Evolutionary conservation across 2,113 vertebrate genomes (phyloP).

Genomic region (Amphiprion ocellaris): DNA sequence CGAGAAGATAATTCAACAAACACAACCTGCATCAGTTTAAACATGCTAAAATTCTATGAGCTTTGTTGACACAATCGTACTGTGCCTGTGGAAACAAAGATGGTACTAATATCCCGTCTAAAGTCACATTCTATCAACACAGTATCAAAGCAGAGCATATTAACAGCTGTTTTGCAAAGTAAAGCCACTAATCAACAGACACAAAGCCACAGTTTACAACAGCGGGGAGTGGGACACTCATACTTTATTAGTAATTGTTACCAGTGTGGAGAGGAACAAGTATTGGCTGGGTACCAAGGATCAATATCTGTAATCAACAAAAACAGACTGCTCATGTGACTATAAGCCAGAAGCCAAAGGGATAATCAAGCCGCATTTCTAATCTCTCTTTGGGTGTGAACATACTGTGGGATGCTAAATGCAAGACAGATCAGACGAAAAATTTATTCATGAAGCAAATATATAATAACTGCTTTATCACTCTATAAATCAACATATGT

Average conservation of each 20-base stretch:
- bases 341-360: slow-evolving; percentile 1
- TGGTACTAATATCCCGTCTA: too few species aligned
- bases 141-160: background rate
- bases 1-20: too few species aligned
- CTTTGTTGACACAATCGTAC: too few species aligned
- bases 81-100: too few species aligned
- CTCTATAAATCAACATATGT: background rate
- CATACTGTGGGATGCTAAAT: background rate
- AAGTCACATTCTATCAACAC: background rate
- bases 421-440: background rate
- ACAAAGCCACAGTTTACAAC: slow-evolving; percentile 1
- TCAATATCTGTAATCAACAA: slow-evolving; percentile 27
- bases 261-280: slow-evolving; percentile 8
- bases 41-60: too few species aligned
- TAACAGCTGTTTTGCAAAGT: background rate
- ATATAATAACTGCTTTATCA: background rate
- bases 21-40: too few species aligned
- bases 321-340: background rate
- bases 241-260: slow-evolving; percentile 21
- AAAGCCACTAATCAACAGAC: slow-evolving; percentile 4
- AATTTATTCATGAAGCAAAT: background rate
- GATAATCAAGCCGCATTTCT: background rate
- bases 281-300: slow-evolving; percentile 7
- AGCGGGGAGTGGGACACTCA: background rate
- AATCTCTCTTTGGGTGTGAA: slow-evolving; percentile 9